Evolutionary conservation across 1,140 invertebrate species (phyloP).

Genomic region (Rhyacophila brunnea): DNA sequence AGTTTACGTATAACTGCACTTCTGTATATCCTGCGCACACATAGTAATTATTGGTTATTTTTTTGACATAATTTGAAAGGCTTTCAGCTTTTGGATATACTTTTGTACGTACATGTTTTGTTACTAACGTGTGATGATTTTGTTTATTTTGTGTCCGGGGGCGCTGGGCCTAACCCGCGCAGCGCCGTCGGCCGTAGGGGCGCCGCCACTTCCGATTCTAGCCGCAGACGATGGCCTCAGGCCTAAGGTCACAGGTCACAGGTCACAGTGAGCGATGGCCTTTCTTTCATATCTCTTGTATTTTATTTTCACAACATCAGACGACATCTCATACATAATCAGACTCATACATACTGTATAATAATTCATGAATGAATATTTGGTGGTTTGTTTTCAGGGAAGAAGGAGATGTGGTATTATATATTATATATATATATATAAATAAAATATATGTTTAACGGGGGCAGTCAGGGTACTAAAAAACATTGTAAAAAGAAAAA

Average conservation of each 20-base stretch:
- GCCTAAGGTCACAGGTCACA: constrained; percentile 9
- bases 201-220: constrained; percentile 34
- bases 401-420: constrained; percentile 42
- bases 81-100: constrained; percentile 56
- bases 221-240: constrained; percentile 26
- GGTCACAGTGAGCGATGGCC: constrained; percentile 28
- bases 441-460: constrained; percentile 44
- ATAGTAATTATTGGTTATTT: constrained; percentile 50
- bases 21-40: constrained; percentile 56
- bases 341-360: constrained; percentile 39
- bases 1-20: constrained; percentile 55
- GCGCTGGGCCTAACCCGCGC: neutral
- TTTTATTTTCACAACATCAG: constrained; percentile 37
- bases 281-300: constrained; percentile 35
- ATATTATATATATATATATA: constrained; percentile 38
- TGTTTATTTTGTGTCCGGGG: constrained; percentile 38
- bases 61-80: constrained; percentile 53
- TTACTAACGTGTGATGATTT: constrained; percentile 54
- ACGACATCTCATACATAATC: constrained; percentile 51
- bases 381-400: constrained; percentile 55
- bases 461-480: constrained; percentile 47
- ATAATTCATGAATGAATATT: constrained; percentile 48
- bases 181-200: constrained; percentile 33
- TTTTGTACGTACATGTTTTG: constrained; percentile 57
- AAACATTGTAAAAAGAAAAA: constrained; percentile 33